Evolutionary conservation across 2,113 vertebrate genomes (phyloP).

Genomic region (Ciconia stormi): DNA sequence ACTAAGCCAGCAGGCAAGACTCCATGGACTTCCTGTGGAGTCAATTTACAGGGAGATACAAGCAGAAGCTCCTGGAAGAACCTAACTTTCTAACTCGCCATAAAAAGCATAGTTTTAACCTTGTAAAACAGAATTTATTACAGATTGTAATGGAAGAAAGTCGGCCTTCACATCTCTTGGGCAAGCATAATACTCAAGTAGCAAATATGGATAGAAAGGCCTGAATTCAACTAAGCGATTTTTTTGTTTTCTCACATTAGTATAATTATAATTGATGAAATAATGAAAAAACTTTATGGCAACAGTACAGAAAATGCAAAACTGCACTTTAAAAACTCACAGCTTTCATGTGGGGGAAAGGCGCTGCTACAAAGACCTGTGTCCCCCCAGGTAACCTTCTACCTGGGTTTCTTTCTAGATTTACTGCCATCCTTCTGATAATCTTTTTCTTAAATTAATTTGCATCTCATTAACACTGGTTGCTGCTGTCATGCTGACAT

Average conservation of each 20-base stretch:
- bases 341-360: neutral
- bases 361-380: neutral
- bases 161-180: neutral
- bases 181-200: neutral
- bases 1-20: neutral
- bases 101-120: neutral
- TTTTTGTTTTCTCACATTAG: neutral
- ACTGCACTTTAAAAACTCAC: neutral
- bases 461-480: neutral
- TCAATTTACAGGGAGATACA: neutral
- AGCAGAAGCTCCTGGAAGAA: neutral
- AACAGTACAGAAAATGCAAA: neutral
- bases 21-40: neutral
- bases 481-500: neutral
- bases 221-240: neutral
- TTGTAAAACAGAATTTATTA: neutral
- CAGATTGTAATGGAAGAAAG: rapidly evolving
- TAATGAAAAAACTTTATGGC: neutral
- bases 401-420: neutral
- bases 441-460: neutral
- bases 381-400: neutral
- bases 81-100: neutral
- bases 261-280: neutral
- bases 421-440: neutral
- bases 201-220: neutral